These are phyloP conservation scores for Amphimedon queenslandica DNA, from an alignment of 37 sponge, comb jelly and placozoan genomes.

Conservation along the genomic window DNA sequence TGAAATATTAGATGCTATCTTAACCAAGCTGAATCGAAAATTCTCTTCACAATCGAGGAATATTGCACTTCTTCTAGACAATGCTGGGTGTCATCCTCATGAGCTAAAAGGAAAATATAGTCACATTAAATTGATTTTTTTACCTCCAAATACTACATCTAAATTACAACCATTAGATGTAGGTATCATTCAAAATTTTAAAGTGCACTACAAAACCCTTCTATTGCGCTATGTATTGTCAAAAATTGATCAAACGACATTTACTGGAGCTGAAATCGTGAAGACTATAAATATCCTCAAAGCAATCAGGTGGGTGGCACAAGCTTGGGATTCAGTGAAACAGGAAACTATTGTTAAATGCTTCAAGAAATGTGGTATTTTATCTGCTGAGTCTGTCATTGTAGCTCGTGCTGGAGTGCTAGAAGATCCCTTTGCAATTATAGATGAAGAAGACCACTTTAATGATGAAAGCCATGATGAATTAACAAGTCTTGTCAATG, in stretches of 20 bases:
- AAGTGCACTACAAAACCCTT: slow-evolving; percentile 16
- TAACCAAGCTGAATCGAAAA: slow-evolving; percentile 24
- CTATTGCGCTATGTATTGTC: slow-evolving; percentile 43
- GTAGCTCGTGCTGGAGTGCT: not conserved
- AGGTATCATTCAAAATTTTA: slow-evolving; percentile 55
- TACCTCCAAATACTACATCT: slow-evolving; percentile 56
- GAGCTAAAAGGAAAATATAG: slow-evolving; percentile 46
- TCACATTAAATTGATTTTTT: slow-evolving; percentile 56
- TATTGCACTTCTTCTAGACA: slow-evolving; percentile 57
- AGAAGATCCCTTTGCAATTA: slow-evolving; percentile 28
- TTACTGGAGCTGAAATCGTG: slow-evolving; percentile 23
- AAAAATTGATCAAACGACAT: slow-evolving; percentile 42
- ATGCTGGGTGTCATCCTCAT: slow-evolving; percentile 66
- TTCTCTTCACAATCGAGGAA: slow-evolving; percentile 14
- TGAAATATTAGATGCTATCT: slow-evolving; percentile 35
- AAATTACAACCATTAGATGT: slow-evolving; percentile 60
- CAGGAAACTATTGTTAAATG: slow-evolving; percentile 52
- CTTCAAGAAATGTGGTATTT: slow-evolving; percentile 57
- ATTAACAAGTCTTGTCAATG: not conserved
- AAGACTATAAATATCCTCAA: slow-evolving; percentile 41
- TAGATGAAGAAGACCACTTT: not conserved
- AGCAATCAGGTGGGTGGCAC: slow-evolving; percentile 43
- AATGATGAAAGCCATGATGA: not conserved
- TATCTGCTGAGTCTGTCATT: slow-evolving; percentile 25
- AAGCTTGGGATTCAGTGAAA: slow-evolving; percentile 46